Percentiles rank a stretch among this genome's conserved stretches.
phyloP scores from a whole-genome alignment of 2,888 invertebrate species.

The Alsophila aescularia region DNA sequence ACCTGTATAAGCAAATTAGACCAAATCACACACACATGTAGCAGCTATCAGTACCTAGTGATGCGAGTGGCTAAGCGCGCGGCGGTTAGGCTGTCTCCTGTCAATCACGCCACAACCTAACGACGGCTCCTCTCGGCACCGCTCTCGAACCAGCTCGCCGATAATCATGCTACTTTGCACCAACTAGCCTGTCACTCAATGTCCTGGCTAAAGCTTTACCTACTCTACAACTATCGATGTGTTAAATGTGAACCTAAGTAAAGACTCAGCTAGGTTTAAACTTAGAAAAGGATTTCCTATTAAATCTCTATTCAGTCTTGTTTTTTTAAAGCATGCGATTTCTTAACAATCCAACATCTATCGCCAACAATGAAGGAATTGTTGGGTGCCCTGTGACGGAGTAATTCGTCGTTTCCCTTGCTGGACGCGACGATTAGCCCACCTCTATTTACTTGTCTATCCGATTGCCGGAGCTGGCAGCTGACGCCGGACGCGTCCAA shows the following conservation, averaged over 20 bases:
- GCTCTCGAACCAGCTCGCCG: conserved; percentile 49
- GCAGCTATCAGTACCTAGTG: not conserved
- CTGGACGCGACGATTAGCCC: conserved; percentile 80
- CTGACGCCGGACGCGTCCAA: conserved; percentile 77
- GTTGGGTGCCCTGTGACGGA: conserved; percentile 75
- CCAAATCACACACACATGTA: not conserved
- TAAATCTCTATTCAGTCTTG: conserved; percentile 19
- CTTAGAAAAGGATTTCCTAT: conserved; percentile 23
- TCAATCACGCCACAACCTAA: conserved; percentile 53
- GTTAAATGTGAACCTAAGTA: conserved; percentile 7
- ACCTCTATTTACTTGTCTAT: conserved; percentile 83
- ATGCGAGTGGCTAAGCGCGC: conserved; percentile 11
- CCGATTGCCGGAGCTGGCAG: conserved; percentile 74
- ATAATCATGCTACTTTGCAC: conserved; percentile 59
- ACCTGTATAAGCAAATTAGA: conserved; percentile 28
- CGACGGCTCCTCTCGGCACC: conserved; percentile 67
- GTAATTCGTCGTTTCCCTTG: conserved; percentile 83
- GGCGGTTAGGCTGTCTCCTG: conserved; percentile 60
- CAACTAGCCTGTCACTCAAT: conserved; percentile 60
- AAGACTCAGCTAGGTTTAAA: not conserved
- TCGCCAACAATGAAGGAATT: conserved; percentile 77
- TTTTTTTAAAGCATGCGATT: conserved; percentile 25
- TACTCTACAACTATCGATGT: conserved; percentile 32
- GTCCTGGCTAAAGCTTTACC: conserved; percentile 43
- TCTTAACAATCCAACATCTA: conserved; percentile 58